A percentile compares a stretch with the other conserved stretches of the same genome.
Evolutionary conservation across 2,113 vertebrate species (phyloP).

Genomic region (Crotalus horridus): DNA sequence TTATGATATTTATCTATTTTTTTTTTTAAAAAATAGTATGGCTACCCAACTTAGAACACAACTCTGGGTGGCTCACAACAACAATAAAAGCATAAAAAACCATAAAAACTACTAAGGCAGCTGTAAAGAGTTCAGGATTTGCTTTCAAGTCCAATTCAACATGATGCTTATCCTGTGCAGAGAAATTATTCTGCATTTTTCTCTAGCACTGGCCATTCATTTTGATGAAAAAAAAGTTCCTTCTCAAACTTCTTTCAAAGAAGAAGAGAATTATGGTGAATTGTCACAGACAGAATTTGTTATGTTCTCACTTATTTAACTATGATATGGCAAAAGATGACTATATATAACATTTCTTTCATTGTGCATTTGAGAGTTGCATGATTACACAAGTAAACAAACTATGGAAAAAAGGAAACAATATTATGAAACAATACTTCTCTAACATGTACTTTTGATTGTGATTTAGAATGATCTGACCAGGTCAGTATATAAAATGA

Average conservation of each 20-base stretch:
- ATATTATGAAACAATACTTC: not conserved
- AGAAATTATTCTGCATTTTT: not conserved
- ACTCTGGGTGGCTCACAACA: not conserved
- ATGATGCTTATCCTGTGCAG: not conserved
- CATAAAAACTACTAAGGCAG: not conserved
- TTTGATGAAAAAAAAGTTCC: not conserved
- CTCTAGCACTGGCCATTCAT: not conserved
- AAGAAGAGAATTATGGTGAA: not conserved
- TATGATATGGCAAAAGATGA: not conserved
- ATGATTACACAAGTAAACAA: not conserved
- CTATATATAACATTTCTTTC: not conserved
- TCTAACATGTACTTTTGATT: not conserved
- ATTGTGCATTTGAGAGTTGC: not conserved
- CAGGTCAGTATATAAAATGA: not conserved
- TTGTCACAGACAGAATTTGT: not conserved
- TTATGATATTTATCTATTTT: not conserved
- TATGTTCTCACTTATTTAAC: not conserved
- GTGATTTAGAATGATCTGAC: not conserved
- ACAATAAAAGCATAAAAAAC: not conserved
- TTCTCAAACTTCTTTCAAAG: not conserved
- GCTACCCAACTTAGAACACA: not conserved
- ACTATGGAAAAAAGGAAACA: not conserved
- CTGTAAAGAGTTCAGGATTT: not conserved
- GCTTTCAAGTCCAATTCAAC: not conserved
- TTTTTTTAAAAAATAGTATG: not conserved